phyloP scores from a whole-genome alignment of 2,797 vertebrate genomes.

The Salmo trutta region DNA sequence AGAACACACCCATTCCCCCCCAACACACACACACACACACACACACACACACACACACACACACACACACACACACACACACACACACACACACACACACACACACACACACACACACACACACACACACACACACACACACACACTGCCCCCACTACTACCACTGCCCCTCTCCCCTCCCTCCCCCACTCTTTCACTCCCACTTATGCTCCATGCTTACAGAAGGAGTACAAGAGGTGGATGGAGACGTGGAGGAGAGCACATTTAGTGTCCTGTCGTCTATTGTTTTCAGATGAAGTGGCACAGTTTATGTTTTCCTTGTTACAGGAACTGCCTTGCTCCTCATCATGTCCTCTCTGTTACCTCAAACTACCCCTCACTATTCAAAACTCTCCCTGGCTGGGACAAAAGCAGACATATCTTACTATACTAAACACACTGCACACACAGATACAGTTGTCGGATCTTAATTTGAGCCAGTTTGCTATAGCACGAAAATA shows the following conservation, averaged over 20 bases:
- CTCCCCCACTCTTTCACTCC: conserved; percentile 69
- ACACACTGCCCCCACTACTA: no score
- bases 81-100: no score
- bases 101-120: no score
- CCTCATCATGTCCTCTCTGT: conserved; percentile 4
- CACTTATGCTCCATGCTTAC: conserved; percentile 72
- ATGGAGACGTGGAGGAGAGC: conserved; percentile 77
- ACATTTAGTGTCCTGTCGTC: conserved; percentile 77
- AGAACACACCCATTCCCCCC: conserved; percentile 63
- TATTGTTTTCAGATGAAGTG: conserved; percentile 84
- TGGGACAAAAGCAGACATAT: conserved; percentile 25
- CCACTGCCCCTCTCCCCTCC: conserved; percentile 54
- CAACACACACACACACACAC: no score
- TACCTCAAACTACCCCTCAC: no score
- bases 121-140: no score
- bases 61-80: no score
- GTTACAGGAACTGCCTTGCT: conserved; percentile 63
- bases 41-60: no score
- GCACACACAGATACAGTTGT: conserved; percentile 6
- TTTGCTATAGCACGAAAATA: no score
- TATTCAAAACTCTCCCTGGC: conserved; percentile 33
- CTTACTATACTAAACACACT: conserved; percentile 29
- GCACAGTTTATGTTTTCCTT: conserved; percentile 80
- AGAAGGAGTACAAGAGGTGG: conserved; percentile 69
- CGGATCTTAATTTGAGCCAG: no score